These are phyloP conservation scores for Gymnothorax reevesii DNA, from an alignment of 2,797 vertebrate species.

Conservation along the genomic window DNA sequence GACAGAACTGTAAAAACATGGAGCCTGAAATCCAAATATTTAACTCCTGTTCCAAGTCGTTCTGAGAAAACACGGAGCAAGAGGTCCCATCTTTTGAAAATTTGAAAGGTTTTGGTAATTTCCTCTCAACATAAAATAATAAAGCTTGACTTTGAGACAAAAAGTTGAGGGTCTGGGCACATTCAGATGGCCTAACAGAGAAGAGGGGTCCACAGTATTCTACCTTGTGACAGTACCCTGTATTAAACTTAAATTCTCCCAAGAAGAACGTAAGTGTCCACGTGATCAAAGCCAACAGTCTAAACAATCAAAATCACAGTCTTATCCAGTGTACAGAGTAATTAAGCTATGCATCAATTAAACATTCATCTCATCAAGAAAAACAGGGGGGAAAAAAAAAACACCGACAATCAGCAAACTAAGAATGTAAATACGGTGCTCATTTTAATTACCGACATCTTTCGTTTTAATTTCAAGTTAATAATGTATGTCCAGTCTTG, in stretches of 20 bases:
- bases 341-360: neutral
- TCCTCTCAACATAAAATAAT: neutral
- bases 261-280: neutral
- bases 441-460: neutral
- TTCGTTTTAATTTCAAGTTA: slow-evolving; percentile 15
- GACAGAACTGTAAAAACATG: neutral
- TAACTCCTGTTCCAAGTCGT: neutral
- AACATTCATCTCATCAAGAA: neutral
- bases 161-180: neutral
- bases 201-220: neutral
- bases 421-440: slow-evolving; percentile 1
- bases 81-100: neutral
- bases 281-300: neutral
- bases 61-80: neutral
- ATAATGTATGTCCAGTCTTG: slow-evolving; percentile 22
- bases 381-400: neutral
- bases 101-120: neutral
- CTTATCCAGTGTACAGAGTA: neutral
- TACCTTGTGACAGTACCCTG: neutral
- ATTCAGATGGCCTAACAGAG: neutral
- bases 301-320: neutral
- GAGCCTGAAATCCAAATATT: neutral
- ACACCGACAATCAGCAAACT: neutral
- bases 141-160: neutral
- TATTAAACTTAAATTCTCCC: neutral